Percentiles rank a stretch among this genome's conserved stretches.
phyloP scores from a whole-genome alignment of 2,113 vertebrate genomes.

The Pandion haliaetus region DNA sequence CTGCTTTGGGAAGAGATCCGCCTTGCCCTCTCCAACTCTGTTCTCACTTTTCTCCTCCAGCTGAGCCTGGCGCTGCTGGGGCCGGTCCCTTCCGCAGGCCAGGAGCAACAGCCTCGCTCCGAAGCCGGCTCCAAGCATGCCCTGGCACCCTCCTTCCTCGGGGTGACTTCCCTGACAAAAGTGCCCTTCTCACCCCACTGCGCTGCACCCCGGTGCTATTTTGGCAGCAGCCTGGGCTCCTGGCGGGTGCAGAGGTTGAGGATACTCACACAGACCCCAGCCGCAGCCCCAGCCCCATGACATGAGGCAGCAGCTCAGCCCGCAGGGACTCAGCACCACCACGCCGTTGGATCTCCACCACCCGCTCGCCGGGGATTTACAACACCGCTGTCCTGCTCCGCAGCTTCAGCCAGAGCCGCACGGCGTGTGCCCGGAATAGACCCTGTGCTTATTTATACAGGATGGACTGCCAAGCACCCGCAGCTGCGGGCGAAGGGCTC shows the following conservation, averaged over 20 bases:
- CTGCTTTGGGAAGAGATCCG: not conserved
- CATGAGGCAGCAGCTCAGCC: not conserved
- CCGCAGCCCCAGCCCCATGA: not conserved
- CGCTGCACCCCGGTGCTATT: rapidly evolving
- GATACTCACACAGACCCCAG: not conserved
- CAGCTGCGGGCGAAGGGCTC: not conserved
- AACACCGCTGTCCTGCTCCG: rapidly evolving
- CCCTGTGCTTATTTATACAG: too few relatives aligned
- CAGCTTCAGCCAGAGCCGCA: not conserved
- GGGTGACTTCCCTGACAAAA: not conserved
- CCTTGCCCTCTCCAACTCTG: too few relatives aligned
- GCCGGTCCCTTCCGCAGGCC: not conserved
- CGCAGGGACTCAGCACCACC: too few relatives aligned
- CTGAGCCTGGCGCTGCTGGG: not conserved
- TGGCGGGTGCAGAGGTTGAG: rapidly evolving
- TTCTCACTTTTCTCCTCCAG: not conserved
- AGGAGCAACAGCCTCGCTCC: not conserved
- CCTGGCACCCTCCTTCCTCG: not conserved
- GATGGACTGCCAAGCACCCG: not conserved
- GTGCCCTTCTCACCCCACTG: not conserved
- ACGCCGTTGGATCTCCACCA: not conserved
- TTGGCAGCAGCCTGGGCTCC: not conserved
- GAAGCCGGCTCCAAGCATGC: not conserved
- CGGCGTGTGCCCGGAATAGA: not conserved
- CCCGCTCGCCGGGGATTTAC: not conserved